Percentiles rank a stretch among this genome's conserved stretches.
Conservation (phyloP, 2,888 invertebrate genomes). For the Polydrusus pterygomalis region DNA sequence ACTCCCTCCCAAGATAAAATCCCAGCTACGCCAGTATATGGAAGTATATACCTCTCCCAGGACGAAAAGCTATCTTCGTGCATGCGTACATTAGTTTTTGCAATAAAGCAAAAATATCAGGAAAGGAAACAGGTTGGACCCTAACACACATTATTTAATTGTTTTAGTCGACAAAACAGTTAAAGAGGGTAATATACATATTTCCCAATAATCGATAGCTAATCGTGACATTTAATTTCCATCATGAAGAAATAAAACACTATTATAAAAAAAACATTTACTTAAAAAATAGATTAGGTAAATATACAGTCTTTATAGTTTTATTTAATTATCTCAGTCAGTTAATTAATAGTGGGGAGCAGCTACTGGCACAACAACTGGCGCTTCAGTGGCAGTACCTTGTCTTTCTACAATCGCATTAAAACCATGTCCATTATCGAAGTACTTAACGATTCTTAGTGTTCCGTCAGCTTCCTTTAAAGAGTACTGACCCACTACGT, state of each 20-base stretch:
- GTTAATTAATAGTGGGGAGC: neutral
- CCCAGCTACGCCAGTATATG: too few relatives aligned
- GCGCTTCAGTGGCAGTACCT: slow-evolving; percentile 70
- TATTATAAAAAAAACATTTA: slow-evolving; percentile 11
- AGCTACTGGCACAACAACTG: slow-evolving; percentile 27
- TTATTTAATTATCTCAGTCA: slow-evolving; percentile 1
- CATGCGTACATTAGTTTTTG: too few relatives aligned
- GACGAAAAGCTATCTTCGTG: too few relatives aligned
- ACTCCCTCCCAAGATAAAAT: too few relatives aligned
- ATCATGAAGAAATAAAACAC: neutral
- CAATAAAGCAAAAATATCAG: too few relatives aligned
- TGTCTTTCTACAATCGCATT: slow-evolving; percentile 73
- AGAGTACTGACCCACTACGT: slow-evolving; percentile 83
- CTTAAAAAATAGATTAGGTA: neutral
- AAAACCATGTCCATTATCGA: slow-evolving; percentile 83
- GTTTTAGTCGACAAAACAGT: too few relatives aligned
- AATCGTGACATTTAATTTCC: too few relatives aligned
- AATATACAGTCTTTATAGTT: slow-evolving; percentile 3
- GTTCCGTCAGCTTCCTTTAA: slow-evolving; percentile 85
- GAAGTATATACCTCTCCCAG: too few relatives aligned
- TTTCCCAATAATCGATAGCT: too few relatives aligned
- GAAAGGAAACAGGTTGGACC: too few relatives aligned
- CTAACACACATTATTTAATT: too few relatives aligned
- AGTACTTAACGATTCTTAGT: slow-evolving; percentile 82
- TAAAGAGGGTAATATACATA: too few relatives aligned